Evolutionary conservation across 1,140 invertebrate species (phyloP), one percentile per base, ranked within the genome.

Genomic region (Oedothorax gibbosus): DNA sequence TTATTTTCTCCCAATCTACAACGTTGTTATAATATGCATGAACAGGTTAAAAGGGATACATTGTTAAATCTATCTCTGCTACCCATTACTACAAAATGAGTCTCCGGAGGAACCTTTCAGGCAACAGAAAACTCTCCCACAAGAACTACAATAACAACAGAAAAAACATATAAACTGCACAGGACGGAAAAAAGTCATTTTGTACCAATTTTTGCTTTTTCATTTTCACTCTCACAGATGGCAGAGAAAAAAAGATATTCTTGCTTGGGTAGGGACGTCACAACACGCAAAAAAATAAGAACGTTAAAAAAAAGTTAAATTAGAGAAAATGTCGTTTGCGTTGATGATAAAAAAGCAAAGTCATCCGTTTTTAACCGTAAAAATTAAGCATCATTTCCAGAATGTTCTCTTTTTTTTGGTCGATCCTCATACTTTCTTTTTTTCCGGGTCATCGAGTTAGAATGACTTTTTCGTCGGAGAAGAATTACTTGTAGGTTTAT

Each of bases 331-430:
- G 79, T 82, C 79, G 79, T 82, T 82, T 82, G 56, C 79, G 68
- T 64, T 82, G 79, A 82, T 82, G 66, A 66, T 50, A 64, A 69
- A 82, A 82, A 72, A 73, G 79, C 79, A 82, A 82, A 82, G 79
- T 82, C 79, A 82, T 82, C 79, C 71, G 79, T 82, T 82, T 82
- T 82, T 82, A 82, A 82, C 79, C 66, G 69, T 57, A 72, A 82
- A 82, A 82, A 82, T 82, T 82, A 82, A 82, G 79, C 79, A 82
- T 56, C 18, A 73, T 72, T 82, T 53, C 51, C 20, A 51, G 79
- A 72, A 72, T 72, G 79, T 20, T 51, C 50, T 79, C 11, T 21
- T 15, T 56, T 66, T 79, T 66, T 57, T 15, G 8, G 54, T 0
- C 11, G 8, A 11, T 15, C 15, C n/a, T 56, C 49, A 54, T 7